A percentile compares a stretch with the other conserved stretches of the same genome.
These are phyloP conservation scores for Microplitis mediator DNA, from an alignment of 1,140 invertebrate species.

Conservation along the genomic window DNA sequence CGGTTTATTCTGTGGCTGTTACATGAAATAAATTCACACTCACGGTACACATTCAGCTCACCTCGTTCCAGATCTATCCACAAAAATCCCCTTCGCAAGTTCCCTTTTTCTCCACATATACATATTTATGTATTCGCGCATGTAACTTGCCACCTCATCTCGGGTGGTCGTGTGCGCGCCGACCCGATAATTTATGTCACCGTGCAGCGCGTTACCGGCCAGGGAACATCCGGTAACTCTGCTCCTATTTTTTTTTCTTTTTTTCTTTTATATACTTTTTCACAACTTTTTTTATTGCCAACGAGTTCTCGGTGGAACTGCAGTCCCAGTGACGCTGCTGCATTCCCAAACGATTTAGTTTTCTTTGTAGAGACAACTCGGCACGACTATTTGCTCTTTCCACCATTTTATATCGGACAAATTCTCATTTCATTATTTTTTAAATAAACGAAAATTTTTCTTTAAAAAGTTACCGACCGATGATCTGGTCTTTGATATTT, in stretches of 20 bases:
- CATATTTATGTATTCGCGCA: not conserved
- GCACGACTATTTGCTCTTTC: too few species aligned
- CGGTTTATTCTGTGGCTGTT: not conserved
- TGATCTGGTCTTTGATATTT: too few species aligned
- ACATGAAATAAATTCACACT: conserved; percentile 16
- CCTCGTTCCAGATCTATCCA: not conserved
- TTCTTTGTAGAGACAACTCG: too few species aligned
- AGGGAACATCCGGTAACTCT: conserved; percentile 18
- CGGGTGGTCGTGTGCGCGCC: not conserved
- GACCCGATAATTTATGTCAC: conserved; percentile 31
- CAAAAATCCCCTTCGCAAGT: too few species aligned
- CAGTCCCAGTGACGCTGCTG: too few species aligned
- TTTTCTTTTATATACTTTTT: not conserved
- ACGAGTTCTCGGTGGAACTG: too few species aligned
- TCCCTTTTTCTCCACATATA: not conserved
- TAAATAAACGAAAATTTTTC: too few species aligned
- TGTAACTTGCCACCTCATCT: not conserved
- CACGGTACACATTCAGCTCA: not conserved
- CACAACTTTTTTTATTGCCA: not conserved
- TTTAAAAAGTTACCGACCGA: too few species aligned
- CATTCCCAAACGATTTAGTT: too few species aligned
- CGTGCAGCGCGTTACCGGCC: conserved; percentile 8
- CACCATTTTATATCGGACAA: too few species aligned
- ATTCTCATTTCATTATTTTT: too few species aligned
- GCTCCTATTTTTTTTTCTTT: conserved; percentile 1